phyloP scores from a whole-genome alignment of 2,888 invertebrate species.

The Drosophila neonasuta region DNA sequence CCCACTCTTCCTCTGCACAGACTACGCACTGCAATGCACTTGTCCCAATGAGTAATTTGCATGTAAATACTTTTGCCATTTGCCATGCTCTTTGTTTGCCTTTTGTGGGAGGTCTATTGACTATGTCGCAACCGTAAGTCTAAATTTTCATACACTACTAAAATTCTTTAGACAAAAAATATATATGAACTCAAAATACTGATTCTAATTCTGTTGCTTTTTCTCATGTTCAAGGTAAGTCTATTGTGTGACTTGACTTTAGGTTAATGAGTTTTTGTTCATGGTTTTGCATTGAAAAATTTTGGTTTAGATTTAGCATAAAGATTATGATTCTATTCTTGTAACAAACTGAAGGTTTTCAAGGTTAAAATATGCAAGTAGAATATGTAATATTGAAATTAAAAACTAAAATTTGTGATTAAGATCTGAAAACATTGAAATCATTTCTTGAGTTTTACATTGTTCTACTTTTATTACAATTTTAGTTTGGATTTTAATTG shows the following conservation, averaged over 20 bases:
- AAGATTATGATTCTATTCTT: background rate
- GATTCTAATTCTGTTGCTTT: background rate
- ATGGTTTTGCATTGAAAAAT: background rate
- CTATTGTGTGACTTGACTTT: background rate
- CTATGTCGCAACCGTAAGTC: constrained; percentile 1
- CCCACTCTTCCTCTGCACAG: background rate
- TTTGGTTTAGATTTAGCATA: background rate
- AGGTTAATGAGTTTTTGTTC: background rate
- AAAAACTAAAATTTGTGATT: no score
- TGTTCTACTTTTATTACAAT: no score
- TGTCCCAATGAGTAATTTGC: constrained; percentile 70
- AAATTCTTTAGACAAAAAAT: background rate
- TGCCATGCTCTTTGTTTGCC: constrained; percentile 34
- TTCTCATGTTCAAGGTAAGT: background rate
- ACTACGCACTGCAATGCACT: constrained; percentile 43
- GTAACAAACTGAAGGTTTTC: background rate
- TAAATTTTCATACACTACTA: constrained; percentile 2
- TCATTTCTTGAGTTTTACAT: no score
- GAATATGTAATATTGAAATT: no score
- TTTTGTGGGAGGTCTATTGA: constrained; percentile 4
- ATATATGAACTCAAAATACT: background rate
- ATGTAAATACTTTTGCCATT: constrained; percentile 66
- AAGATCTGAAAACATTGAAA: no score
- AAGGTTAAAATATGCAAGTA: background rate
- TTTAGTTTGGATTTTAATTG: no score